A percentile compares a stretch with the other conserved stretches of the same genome.
Conservation (phyloP, 2,888 invertebrate genomes). For the Troilus luridus region DNA sequence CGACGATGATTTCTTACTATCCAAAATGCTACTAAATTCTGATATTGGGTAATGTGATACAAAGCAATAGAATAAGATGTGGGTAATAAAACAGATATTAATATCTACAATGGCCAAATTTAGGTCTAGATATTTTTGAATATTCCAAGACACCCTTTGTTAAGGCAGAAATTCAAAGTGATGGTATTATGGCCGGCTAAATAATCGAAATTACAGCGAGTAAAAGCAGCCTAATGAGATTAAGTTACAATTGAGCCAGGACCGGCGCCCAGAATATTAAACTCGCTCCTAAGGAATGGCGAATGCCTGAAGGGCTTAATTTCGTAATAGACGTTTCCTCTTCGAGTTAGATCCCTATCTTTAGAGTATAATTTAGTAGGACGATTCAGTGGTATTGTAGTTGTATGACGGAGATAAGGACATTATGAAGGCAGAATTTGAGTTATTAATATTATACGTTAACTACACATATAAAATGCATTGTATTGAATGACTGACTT, state of each 20-base stretch:
- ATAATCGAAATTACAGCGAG: not conserved
- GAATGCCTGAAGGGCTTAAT: not conserved
- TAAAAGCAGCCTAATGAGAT: not conserved
- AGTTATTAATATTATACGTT: too few relatives aligned
- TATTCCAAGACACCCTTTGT: not conserved
- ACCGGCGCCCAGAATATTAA: not conserved
- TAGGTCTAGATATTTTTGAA: not conserved
- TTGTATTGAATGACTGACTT: too few relatives aligned
- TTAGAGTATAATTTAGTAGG: not conserved
- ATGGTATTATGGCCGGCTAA: not conserved
- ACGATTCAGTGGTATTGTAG: not conserved
- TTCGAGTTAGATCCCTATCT: not conserved
- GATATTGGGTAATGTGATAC: too few relatives aligned
- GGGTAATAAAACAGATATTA: too few relatives aligned
- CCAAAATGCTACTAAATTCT: too few relatives aligned
- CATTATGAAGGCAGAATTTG: too few relatives aligned
- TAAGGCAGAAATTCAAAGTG: not conserved
- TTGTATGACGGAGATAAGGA: not conserved
- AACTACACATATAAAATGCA: too few relatives aligned
- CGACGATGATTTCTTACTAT: too few relatives aligned
- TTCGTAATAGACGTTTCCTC: not conserved
- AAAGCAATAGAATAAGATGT: too few relatives aligned
- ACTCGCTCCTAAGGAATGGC: not conserved
- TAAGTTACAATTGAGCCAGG: not conserved
- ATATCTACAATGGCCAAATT: not conserved